phyloP scores from a whole-genome alignment of 1,140 invertebrate genomes.

The Bombus impatiens region DNA sequence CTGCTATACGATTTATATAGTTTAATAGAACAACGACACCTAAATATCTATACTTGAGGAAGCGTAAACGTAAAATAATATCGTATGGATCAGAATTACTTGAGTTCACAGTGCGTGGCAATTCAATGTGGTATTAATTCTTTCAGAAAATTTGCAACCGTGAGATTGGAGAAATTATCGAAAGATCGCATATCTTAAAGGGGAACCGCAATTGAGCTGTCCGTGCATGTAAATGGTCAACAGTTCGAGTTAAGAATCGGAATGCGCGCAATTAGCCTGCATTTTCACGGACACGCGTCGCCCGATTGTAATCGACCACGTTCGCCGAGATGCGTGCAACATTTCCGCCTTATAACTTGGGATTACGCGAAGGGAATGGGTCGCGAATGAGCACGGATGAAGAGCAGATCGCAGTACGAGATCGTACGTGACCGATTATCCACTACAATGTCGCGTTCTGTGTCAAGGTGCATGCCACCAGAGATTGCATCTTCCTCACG shows the following conservation, averaged over 20 bases:
- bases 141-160: background rate
- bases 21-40: background rate
- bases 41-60: too few relatives aligned
- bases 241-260: background rate
- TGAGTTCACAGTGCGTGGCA: background rate
- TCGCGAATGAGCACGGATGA: background rate
- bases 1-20: too few relatives aligned
- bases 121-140: background rate
- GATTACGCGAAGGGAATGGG: conserved; percentile 4
- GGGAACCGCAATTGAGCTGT: background rate
- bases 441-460: conserved; percentile 29
- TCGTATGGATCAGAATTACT: background rate
- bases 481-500: conserved; percentile 36
- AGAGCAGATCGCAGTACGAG: conserved; percentile 27
- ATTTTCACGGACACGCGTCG: conserved; percentile 17
- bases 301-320: conserved; percentile 23
- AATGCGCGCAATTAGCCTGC: conserved; percentile 13
- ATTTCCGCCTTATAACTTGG: conserved; percentile 36
- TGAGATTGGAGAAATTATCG: background rate
- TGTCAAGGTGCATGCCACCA: conserved; percentile 32
- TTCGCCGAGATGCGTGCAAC: conserved; percentile 6
- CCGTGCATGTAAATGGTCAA: background rate
- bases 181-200: background rate
- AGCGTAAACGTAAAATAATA: too few relatives aligned
- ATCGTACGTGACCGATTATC: conserved; percentile 52